Conservation (phyloP, 2,797 vertebrate genomes). For the Poecilia picta region DNA sequence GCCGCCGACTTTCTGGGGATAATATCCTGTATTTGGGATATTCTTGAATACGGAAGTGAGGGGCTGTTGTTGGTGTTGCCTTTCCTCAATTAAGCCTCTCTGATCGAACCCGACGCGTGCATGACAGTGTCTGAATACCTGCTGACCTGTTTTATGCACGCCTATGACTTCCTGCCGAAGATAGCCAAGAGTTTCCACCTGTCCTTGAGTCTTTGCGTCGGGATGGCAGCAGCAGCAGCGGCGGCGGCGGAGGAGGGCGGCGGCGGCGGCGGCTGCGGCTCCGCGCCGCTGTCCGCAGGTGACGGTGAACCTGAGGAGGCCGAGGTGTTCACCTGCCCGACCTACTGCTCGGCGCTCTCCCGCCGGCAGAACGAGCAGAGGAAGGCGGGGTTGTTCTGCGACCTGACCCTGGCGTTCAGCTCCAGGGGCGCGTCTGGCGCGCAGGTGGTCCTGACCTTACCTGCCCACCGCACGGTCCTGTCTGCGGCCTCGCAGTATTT, state of each 20-base stretch:
- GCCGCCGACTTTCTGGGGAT: background rate
- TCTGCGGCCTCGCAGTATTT: conserved; percentile 92
- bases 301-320: conserved; percentile 82
- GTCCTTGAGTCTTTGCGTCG: conserved; percentile 45
- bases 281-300: conserved; percentile 67
- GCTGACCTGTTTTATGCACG: conserved; percentile 63
- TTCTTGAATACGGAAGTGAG: conserved; percentile 60
- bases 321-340: conserved; percentile 86
- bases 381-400: conserved; percentile 89
- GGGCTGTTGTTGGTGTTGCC: conserved; percentile 10
- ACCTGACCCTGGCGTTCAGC: conserved; percentile 88
- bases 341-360: conserved; percentile 88
- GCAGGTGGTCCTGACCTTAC: conserved; percentile 56
- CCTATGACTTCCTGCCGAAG: conserved; percentile 61
- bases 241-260: conserved; percentile 37
- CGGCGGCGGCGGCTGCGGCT: conserved; percentile 39
- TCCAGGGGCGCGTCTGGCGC: conserved; percentile 52
- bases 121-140: conserved; percentile 59
- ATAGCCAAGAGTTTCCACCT: conserved; percentile 42
- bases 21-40: background rate
- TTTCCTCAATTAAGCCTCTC: conserved; percentile 6
- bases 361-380: conserved; percentile 92
- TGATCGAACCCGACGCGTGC: conserved; percentile 41
- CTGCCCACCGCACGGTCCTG: conserved; percentile 89
- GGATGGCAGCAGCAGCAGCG: conserved; percentile 60